Evolutionary conservation across 2,797 vertebrate species (phyloP).

Genomic region (Neosilurus hyrtlii): DNA sequence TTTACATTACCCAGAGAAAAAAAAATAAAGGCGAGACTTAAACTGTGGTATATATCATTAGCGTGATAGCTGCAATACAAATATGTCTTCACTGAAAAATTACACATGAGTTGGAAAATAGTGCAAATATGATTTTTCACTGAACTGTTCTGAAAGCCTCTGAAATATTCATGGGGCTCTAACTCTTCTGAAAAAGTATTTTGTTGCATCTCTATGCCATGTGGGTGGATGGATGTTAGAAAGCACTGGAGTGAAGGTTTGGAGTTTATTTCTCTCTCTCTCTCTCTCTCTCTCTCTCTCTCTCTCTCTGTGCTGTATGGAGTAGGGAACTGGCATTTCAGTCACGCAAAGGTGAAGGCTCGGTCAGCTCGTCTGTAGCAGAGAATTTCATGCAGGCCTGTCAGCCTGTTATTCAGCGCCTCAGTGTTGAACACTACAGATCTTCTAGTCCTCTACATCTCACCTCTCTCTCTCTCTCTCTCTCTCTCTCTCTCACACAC

Average conservation of each 20-base stretch:
- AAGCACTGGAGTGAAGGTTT: neutral
- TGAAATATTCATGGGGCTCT: conserved; percentile 9
- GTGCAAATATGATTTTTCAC: neutral
- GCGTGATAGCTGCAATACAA: neutral
- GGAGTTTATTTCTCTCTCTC: neutral
- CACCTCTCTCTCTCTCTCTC: neutral
- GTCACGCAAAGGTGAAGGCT: conserved; percentile 41
- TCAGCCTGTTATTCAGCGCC: conserved; percentile 45
- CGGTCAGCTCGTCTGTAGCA: conserved; percentile 36
- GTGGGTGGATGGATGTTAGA: conserved; percentile 29
- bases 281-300: neutral
- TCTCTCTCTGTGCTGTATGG: conserved; percentile 7
- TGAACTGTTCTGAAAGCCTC: neutral
- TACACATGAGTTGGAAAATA: neutral
- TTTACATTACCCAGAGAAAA: neutral
- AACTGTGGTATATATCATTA: neutral
- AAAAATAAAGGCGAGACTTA: neutral
- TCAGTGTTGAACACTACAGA: conserved; percentile 24
- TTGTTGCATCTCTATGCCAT: conserved; percentile 46
- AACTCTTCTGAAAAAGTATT: conserved; percentile 26
- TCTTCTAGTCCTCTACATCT: conserved; percentile 15
- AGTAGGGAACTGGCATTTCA: conserved; percentile 30
- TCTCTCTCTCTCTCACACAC: neutral
- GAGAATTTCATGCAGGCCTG: conserved; percentile 40
- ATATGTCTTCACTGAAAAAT: neutral